These are phyloP conservation scores for Chamaetylas fuelleborni DNA, from an alignment of 2,113 vertebrate species.

Conservation along the genomic window DNA sequence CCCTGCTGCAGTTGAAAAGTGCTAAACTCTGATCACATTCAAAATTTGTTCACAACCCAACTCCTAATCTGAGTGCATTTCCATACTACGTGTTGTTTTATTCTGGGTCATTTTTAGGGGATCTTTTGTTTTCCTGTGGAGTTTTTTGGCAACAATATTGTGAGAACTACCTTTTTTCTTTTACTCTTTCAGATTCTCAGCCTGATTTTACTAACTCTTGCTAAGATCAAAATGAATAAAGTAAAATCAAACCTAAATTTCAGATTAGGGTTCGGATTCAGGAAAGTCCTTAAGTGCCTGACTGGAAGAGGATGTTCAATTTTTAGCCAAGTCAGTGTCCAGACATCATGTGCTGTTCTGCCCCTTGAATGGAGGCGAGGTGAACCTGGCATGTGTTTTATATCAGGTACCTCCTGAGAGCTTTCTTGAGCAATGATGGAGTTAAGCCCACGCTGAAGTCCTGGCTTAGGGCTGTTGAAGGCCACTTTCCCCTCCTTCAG, in stretches of 20 bases:
- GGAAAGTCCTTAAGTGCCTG: background rate
- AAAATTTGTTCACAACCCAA: background rate
- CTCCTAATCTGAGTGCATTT: background rate
- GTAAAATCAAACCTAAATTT: background rate
- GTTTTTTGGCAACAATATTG: background rate
- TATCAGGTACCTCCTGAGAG: background rate
- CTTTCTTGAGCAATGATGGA: background rate
- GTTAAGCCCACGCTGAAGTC: background rate
- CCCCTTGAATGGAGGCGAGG: background rate
- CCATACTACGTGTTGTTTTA: background rate
- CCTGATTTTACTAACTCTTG: background rate
- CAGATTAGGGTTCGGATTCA: background rate
- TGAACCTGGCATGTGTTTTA: background rate
- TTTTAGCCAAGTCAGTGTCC: background rate
- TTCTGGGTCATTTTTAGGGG: background rate
- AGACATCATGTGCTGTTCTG: background rate
- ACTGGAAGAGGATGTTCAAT: background rate
- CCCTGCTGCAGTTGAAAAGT: background rate
- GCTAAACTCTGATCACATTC: background rate
- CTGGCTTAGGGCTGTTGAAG: background rate
- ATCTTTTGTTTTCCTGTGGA: accelerated
- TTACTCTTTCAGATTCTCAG: background rate
- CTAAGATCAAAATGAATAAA: background rate
- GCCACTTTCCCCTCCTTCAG: background rate
- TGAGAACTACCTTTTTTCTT: background rate